Percentiles rank a stretch among this genome's conserved stretches.
These are phyloP conservation scores for Pantherophis alleghaniensis DNA, from an alignment of 2,797 vertebrate genomes.

Conservation along the genomic window DNA sequence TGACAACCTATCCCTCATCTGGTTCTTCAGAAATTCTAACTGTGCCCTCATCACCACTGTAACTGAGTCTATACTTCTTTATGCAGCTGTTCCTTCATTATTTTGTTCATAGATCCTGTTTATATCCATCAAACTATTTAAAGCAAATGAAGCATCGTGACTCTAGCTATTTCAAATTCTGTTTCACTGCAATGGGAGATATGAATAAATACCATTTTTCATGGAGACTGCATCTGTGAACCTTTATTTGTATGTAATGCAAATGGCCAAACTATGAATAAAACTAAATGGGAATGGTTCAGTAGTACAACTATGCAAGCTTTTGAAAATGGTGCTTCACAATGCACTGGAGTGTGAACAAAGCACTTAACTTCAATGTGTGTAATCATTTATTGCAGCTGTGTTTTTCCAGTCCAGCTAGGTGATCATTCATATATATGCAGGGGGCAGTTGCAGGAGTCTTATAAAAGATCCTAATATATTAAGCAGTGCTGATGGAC, in stretches of 20 bases:
- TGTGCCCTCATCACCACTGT: neutral
- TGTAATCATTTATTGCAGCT: neutral
- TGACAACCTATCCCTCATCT: neutral
- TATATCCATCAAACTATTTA: neutral
- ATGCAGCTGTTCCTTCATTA: neutral
- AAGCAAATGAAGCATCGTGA: neutral
- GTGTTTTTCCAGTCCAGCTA: neutral
- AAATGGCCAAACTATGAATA: neutral
- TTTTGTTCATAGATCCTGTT: neutral
- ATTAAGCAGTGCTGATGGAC: neutral
- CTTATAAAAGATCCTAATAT: neutral
- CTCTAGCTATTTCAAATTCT: neutral
- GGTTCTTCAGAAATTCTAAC: neutral
- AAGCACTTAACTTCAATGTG: neutral
- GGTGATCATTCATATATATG: neutral
- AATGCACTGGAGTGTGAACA: neutral
- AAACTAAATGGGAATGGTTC: neutral
- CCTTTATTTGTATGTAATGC: neutral
- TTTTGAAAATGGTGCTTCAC: neutral
- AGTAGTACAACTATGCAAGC: neutral
- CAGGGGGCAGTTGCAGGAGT: neutral
- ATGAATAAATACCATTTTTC: neutral
- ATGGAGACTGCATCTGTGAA: neutral
- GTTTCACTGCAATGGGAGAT: neutral
- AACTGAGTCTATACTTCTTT: neutral